Conservation (phyloP, 92 coral and sea anemone species). For the Anthopleura xanthogrammica region DNA sequence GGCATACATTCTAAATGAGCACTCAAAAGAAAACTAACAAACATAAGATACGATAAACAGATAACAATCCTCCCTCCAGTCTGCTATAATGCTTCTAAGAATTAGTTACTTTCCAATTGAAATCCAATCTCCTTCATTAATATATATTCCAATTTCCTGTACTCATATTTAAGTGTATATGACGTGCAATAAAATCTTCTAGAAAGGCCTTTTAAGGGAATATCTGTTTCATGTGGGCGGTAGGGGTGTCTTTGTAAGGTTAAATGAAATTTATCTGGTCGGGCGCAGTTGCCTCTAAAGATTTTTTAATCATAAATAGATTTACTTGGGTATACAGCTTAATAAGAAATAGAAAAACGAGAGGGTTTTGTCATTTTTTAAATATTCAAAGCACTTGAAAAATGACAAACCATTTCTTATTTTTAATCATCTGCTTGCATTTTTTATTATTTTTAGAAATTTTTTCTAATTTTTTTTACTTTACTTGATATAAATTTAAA, state of each 20-base stretch:
- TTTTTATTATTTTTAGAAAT: background rate
- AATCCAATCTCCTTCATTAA: background rate
- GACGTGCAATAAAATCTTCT: background rate
- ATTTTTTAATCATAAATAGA: no score
- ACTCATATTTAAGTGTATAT: background rate
- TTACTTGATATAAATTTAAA: no score
- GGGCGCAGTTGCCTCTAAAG: no score
- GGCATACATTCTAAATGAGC: background rate
- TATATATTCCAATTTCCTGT: background rate
- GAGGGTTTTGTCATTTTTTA: background rate
- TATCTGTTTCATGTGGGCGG: background rate
- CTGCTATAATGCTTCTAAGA: background rate
- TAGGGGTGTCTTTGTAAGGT: background rate
- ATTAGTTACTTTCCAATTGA: background rate
- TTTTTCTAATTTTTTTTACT: no score
- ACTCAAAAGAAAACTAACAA: no score
- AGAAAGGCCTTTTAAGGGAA: background rate
- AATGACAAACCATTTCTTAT: no score
- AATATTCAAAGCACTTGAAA: no score
- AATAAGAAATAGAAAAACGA: no score
- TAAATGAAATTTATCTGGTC: background rate
- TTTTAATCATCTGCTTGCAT: no score
- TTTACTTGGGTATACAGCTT: no score
- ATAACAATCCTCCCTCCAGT: no score
- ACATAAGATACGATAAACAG: no score